Evolutionary conservation across 2,797 vertebrate species (phyloP).

Genomic region (Bucorvus abyssinicus): DNA sequence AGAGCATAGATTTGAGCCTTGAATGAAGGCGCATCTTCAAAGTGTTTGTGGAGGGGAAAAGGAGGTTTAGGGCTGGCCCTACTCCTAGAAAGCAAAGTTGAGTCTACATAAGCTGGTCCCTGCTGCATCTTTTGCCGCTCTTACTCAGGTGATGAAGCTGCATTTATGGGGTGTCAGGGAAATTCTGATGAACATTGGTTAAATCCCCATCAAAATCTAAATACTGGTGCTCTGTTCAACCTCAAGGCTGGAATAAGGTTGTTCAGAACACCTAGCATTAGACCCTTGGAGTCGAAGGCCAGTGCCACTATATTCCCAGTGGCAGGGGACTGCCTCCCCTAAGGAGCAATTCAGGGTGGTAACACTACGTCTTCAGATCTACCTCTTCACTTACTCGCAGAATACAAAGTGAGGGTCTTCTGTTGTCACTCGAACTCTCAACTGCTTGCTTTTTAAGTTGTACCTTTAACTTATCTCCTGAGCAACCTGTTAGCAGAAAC

Average conservation of each 20-base stretch:
- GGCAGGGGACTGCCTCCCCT: neutral
- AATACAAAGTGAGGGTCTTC: neutral
- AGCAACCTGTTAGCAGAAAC: neutral
- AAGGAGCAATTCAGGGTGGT: neutral
- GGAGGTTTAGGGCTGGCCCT: neutral
- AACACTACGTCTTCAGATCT: neutral
- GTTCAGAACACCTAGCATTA: neutral
- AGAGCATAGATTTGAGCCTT: neutral
- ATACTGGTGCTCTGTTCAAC: neutral
- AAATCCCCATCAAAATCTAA: neutral
- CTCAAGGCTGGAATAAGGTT: neutral
- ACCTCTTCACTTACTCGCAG: neutral
- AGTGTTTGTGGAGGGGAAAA: neutral
- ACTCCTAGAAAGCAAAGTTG: neutral
- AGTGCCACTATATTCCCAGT: neutral
- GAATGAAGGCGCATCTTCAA: neutral
- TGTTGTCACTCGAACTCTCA: neutral
- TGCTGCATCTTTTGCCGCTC: neutral
- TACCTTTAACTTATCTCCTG: neutral
- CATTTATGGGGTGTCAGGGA: neutral
- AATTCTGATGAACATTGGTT: neutral
- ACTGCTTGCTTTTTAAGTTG: neutral
- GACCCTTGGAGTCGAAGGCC: neutral
- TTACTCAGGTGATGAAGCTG: neutral
- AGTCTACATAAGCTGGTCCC: neutral